Conservation (phyloP, 1,140 invertebrate genomes). For the Euwallacea similis region DNA sequence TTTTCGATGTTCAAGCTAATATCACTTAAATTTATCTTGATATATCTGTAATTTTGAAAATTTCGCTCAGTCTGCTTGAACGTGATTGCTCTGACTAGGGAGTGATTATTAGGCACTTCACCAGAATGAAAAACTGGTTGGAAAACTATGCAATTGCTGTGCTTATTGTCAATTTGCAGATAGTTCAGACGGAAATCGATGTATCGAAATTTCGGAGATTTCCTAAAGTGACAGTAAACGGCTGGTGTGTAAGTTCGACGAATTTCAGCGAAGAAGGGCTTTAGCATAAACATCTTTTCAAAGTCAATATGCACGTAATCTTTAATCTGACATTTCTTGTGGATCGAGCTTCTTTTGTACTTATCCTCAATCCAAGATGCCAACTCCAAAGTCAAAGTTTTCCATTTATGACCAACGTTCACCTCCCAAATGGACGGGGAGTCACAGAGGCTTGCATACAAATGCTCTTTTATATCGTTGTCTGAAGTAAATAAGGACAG, state of each 20-base stretch:
- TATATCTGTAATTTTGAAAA: constrained; percentile 67
- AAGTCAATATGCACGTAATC: constrained; percentile 79
- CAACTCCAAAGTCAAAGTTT: constrained; percentile 72
- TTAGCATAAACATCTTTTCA: constrained; percentile 83
- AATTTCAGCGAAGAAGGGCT: constrained; percentile 81
- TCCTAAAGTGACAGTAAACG: constrained; percentile 72
- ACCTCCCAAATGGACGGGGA: constrained; percentile 80
- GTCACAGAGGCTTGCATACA: constrained; percentile 63
- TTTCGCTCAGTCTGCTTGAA: constrained; percentile 56
- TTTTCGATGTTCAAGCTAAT: constrained; percentile 75
- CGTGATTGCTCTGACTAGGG: constrained; percentile 71
- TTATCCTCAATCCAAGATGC: constrained; percentile 82
- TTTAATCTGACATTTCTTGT: constrained; percentile 73
- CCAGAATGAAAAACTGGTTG: constrained; percentile 55
- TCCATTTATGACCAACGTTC: constrained; percentile 77
- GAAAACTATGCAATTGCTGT: constrained; percentile 77
- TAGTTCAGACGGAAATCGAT: constrained; percentile 68
- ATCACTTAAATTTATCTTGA: constrained; percentile 72
- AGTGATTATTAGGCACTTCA: constrained; percentile 48
- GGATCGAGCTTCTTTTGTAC: constrained; percentile 59
- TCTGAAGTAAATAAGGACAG: constrained; percentile 64
- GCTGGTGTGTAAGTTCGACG: constrained; percentile 74
- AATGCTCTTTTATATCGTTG: constrained; percentile 48
- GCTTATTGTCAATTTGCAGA: constrained; percentile 78
- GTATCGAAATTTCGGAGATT: constrained; percentile 69